Evolutionary conservation across 2,113 vertebrate species (phyloP).

Genomic region (Eidolon helvum): DNA sequence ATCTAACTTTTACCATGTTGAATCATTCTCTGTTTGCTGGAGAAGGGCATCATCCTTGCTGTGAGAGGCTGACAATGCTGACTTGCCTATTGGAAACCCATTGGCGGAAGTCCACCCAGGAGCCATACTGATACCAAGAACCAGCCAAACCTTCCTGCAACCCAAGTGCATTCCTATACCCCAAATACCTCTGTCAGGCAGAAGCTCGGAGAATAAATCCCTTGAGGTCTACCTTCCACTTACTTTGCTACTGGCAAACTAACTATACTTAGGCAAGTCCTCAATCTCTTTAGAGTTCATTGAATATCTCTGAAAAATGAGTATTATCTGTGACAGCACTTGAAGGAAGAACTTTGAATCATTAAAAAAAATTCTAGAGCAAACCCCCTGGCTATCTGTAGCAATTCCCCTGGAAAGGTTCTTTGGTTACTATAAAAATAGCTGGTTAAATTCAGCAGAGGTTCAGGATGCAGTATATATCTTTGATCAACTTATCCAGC

Average conservation of each 20-base stretch:
- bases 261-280: not conserved
- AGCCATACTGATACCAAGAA: not conserved
- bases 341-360: not conserved
- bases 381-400: not conserved
- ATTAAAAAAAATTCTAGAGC: not conserved
- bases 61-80: not conserved
- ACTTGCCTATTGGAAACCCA: not conserved
- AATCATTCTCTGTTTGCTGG: not conserved
- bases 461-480: conserved; percentile 25
- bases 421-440: conserved; percentile 65
- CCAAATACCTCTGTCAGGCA: conserved; percentile 12
- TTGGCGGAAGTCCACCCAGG: not conserved
- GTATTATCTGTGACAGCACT: not conserved
- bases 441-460: conserved; percentile 32
- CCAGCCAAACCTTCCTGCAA: not conserved
- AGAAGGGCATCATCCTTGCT: not conserved
- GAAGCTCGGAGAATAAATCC: not conserved
- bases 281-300: not conserved
- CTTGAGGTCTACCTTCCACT: not conserved
- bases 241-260: not conserved
- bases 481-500: conserved; percentile 41
- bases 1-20: not conserved
- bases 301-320: not conserved
- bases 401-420: not conserved
- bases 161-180: not conserved